Percentiles rank a stretch among this genome's conserved stretches.
Conservation (phyloP, 2,888 invertebrate genomes). For the Plagiodera versicolora region DNA sequence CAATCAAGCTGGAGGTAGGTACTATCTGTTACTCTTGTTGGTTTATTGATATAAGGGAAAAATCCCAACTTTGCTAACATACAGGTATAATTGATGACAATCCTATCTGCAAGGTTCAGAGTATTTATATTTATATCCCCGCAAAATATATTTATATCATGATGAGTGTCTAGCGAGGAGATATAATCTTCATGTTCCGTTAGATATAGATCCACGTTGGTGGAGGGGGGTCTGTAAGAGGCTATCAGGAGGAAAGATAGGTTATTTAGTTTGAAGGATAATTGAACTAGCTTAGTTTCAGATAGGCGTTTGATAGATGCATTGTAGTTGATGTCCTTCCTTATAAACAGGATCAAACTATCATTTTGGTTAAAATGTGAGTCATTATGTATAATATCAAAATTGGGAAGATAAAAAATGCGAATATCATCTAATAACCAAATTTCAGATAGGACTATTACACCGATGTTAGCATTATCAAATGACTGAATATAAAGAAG, state of each 20-base stretch:
- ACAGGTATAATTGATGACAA: not conserved
- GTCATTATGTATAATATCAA: not conserved
- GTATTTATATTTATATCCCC: constrained; percentile 5
- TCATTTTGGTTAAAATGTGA: constrained; percentile 3
- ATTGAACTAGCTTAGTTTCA: constrained; percentile 3
- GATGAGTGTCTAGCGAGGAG: not conserved
- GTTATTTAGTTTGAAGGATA: constrained; percentile 4
- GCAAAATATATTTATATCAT: not conserved
- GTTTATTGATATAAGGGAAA: not conserved
- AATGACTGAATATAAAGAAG: constrained; percentile 3
- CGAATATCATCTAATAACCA: not conserved
- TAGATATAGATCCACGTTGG: constrained; percentile 4
- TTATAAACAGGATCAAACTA: constrained; percentile 3
- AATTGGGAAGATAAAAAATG: not conserved
- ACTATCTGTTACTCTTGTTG: constrained; percentile 1
- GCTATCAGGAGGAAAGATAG: constrained; percentile 1
- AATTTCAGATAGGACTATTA: not conserved
- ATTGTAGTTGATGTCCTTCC: constrained; percentile 6
- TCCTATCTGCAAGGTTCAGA: constrained; percentile 1
- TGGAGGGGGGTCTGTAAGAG: constrained; percentile 6
- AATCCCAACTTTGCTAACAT: not conserved
- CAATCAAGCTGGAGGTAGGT: not conserved
- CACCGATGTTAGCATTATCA: not conserved
- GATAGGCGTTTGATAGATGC: not conserved
- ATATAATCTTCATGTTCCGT: not conserved